Evolutionary conservation across 1,140 invertebrate species (phyloP).

Genomic region (Asbolus verrucosus): DNA sequence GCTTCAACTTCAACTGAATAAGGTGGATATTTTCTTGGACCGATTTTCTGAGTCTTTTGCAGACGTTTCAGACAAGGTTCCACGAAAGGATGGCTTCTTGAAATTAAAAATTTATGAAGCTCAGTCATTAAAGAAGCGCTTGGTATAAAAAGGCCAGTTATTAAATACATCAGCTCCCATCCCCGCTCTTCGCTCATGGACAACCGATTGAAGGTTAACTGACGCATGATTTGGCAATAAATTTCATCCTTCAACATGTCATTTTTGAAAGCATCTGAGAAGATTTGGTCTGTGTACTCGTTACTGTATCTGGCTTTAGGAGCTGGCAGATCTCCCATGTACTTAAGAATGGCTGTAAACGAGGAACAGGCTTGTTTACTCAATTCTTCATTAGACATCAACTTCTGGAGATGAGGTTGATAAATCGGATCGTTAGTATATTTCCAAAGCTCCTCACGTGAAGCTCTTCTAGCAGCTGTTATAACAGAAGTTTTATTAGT

Average conservation of each 20-base stretch:
- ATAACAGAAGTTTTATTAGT: constrained; percentile 74
- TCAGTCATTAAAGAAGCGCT: constrained; percentile 71
- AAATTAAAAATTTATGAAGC: constrained; percentile 80
- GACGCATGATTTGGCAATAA: constrained; percentile 95
- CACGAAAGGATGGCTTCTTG: constrained; percentile 81
- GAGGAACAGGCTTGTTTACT: constrained; percentile 78
- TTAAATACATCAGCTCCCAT: constrained; percentile 94
- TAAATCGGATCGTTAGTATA: constrained; percentile 88
- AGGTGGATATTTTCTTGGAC: constrained; percentile 88
- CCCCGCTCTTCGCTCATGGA: constrained; percentile 88
- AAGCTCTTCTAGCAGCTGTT: constrained; percentile 70
- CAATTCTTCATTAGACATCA: constrained; percentile 80
- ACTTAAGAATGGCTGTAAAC: constrained; percentile 89
- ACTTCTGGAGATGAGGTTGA: constrained; percentile 86
- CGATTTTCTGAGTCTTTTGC: constrained; percentile 82
- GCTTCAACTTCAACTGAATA: constrained; percentile 95
- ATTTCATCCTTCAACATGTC: constrained; percentile 89
- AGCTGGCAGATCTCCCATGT: constrained; percentile 94
- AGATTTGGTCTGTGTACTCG: constrained; percentile 92
- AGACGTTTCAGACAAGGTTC: constrained; percentile 85
- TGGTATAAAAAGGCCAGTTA: constrained; percentile 87
- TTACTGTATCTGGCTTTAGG: constrained; percentile 74
- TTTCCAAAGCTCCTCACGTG: constrained; percentile 80
- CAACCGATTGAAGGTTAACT: constrained; percentile 88
- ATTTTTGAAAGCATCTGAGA: constrained; percentile 82